Base-by-base conservation (phyloP, 2,113 vertebrate species). In the Boulengeromyrus knoepffleri region DNA sequence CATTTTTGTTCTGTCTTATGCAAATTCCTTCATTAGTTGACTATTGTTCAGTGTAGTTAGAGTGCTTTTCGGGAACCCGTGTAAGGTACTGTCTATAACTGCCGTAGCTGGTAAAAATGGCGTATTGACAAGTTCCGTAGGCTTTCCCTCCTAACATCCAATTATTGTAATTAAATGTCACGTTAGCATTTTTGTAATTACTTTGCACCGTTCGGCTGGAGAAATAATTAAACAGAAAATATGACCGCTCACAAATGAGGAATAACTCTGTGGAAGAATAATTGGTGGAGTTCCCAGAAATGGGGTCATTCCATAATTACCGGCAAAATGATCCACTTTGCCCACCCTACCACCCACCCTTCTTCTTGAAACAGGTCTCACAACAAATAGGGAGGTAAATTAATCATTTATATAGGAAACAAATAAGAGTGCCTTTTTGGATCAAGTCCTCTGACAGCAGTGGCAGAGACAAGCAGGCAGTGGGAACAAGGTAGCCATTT, bases 111-210 rank as follows among this genome's bases (percentile, higher is more conserved):
- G 90, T 88, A 91, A 88, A 91, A 90, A 92, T 89, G 90, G 88
- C 70, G 89, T 91, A 92, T 94, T 93, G 92, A 90, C 88, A 87
- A 90, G 85, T 87, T 88, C 88, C 49, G 89, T 88, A 87, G 87
- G 87, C 83, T 46, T 89, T 91, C 89, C 53, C 56, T 87, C 83
- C 74, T 92, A 91, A 91, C 92, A 92, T 92, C 91, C 91, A 91
- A 90, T 92, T 93, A 91, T 58, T 39, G 88, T 93, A 93, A 93
- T 92, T 93, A 90, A 89, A 80, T 91, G 90, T 92, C 87, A 92
- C 90, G 91, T 88, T 87, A 83, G 52, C 19, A 39, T 91, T 85
- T 89, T 88, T 88, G 90, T 92, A 91, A 92, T 91, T 91, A 90
- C 89, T 91, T 89, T 47, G n/a, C 36, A 27, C 50, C 88, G 74